phyloP scores from a whole-genome alignment of 35 echinoderm and acorn worm species.

The Amphiura filiformis region DNA sequence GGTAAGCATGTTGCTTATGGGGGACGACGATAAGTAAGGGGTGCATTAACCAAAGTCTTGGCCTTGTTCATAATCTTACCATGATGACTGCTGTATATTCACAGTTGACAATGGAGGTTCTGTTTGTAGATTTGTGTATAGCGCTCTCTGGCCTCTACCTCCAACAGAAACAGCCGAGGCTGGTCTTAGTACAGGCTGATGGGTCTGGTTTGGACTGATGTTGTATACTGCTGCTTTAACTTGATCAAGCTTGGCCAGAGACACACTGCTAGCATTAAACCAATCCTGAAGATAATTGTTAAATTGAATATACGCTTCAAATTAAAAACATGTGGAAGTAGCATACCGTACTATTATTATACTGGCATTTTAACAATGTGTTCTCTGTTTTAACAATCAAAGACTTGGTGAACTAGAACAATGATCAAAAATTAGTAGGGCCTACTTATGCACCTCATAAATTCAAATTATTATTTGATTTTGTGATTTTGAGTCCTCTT shows the following conservation, averaged over 20 bases:
- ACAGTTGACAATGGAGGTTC: conserved; percentile 51
- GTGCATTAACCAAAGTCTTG: neutral
- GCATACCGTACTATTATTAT: too few relatives aligned
- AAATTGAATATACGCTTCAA: too few relatives aligned
- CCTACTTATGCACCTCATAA: too few relatives aligned
- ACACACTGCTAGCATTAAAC: conserved; percentile 38
- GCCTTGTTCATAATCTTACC: conserved; percentile 6
- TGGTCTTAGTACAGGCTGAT: conserved; percentile 6
- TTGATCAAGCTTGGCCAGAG: conserved; percentile 41
- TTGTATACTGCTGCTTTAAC: conserved; percentile 38
- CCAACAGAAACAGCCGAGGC: neutral
- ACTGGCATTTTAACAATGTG: too few relatives aligned
- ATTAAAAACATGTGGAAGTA: too few relatives aligned
- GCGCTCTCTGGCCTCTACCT: neutral
- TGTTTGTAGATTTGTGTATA: conserved; percentile 60
- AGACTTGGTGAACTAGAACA: too few relatives aligned
- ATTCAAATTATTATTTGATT: too few relatives aligned
- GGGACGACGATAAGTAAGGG: too few relatives aligned
- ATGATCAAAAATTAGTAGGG: too few relatives aligned
- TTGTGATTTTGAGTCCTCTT: too few relatives aligned
- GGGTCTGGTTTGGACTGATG: conserved; percentile 29
- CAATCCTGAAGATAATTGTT: conserved; percentile 60
- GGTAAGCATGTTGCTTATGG: neutral
- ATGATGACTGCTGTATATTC: conserved; percentile 43
- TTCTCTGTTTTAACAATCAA: too few relatives aligned